Evolutionary conservation across 2,113 vertebrate genomes (phyloP).

Genomic region (Rhinolophus sinicus): DNA sequence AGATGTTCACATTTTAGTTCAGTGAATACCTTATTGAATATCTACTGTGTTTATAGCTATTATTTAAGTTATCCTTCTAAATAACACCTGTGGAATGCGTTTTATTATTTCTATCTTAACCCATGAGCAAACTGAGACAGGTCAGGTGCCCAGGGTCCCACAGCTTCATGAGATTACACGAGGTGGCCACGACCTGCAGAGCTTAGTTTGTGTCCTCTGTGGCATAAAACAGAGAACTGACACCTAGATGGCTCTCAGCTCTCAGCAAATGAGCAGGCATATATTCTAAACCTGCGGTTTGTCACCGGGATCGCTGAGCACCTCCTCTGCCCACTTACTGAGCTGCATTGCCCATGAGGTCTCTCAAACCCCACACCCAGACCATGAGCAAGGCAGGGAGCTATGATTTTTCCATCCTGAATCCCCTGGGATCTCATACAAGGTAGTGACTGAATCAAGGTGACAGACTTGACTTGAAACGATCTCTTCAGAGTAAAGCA

Average conservation of each 20-base stretch:
- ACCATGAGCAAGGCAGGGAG: background rate
- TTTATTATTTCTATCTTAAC: background rate
- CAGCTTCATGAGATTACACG: background rate
- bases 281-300: accelerated
- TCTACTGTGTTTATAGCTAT: background rate
- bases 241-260: no score
- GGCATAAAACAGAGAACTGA: background rate
- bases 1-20: background rate
- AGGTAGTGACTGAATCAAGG: no score
- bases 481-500: background rate
- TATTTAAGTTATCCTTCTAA: background rate
- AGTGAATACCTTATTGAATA: background rate
- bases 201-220: background rate
- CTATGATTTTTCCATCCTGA: background rate
- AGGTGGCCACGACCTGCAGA: background rate
- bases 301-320: no score
- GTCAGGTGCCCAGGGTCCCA: background rate
- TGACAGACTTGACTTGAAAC: background rate
- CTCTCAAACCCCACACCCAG: background rate
- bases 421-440: background rate
- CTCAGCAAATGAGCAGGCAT: background rate
- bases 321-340: background rate
- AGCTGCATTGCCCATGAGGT: accelerated
- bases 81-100: background rate
- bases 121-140: background rate